These are phyloP conservation scores for Melospiza melodia DNA, from an alignment of 2,113 vertebrate genomes.

Conservation along the genomic window DNA sequence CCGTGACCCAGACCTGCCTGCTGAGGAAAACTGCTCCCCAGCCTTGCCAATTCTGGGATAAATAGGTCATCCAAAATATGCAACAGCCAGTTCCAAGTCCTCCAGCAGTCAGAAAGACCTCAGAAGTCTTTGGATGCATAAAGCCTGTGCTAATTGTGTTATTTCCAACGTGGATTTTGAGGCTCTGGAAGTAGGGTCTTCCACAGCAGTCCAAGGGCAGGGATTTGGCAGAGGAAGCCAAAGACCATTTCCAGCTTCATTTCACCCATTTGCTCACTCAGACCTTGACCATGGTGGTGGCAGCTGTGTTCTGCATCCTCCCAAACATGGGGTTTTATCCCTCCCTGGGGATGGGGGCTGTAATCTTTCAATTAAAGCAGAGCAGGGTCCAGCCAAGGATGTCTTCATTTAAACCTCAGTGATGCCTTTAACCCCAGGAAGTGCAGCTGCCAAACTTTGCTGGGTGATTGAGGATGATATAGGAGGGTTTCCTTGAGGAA, in stretches of 20 bases:
- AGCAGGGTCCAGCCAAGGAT: background rate
- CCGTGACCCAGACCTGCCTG: constrained; percentile 43
- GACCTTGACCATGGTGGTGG: background rate
- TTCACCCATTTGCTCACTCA: background rate
- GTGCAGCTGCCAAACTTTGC: background rate
- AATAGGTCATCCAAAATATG: constrained; percentile 61
- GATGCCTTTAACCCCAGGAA: background rate
- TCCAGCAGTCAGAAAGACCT: constrained; percentile 3
- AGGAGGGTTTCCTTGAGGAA: background rate
- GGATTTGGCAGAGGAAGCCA: background rate
- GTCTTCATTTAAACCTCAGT: background rate
- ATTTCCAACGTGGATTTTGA: background rate
- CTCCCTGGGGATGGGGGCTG: background rate
- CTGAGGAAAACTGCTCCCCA: background rate
- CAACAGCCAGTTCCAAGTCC: constrained; percentile 32
- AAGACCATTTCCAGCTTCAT: background rate
- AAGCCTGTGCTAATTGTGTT: background rate
- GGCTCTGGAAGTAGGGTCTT: background rate
- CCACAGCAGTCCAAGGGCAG: background rate
- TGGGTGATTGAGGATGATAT: background rate
- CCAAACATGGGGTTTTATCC: background rate
- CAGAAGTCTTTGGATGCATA: background rate
- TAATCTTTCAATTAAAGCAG: background rate
- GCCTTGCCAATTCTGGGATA: constrained; percentile 44
- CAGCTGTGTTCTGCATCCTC: background rate